These are phyloP conservation scores for Vollenhovia emeryi DNA, from an alignment of 1,140 invertebrate genomes.

Conservation along the genomic window DNA sequence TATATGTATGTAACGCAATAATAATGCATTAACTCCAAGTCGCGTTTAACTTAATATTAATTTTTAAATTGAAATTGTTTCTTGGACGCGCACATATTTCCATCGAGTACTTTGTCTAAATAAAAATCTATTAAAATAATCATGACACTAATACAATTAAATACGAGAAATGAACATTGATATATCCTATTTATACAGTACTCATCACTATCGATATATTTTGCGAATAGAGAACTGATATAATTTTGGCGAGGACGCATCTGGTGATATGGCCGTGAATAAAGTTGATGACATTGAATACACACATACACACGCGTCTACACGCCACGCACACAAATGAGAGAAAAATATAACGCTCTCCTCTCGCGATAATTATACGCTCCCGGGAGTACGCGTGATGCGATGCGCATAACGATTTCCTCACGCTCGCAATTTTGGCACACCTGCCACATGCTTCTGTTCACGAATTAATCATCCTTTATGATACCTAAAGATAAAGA, in stretches of 20 bases:
- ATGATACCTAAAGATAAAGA: not conserved
- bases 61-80: not conserved
- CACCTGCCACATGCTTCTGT: conserved; percentile 53
- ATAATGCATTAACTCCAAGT: not conserved
- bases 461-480: conserved; percentile 51
- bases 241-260: conserved; percentile 52
- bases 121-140: not conserved
- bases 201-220: too few species aligned
- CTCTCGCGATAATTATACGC: conserved; percentile 54
- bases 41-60: not conserved
- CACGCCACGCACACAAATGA: conserved; percentile 14
- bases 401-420: conserved; percentile 35
- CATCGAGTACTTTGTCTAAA: not conserved
- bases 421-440: conserved; percentile 46
- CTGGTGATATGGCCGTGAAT: conserved; percentile 60
- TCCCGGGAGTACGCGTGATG: conserved; percentile 28
- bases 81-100: not conserved
- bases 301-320: not conserved
- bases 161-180: too few species aligned
- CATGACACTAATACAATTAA: not conserved
- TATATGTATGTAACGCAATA: not conserved
- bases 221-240: not conserved
- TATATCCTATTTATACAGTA: too few species aligned
- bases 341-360: conserved; percentile 58
- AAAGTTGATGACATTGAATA: conserved; percentile 15